phyloP scores from a whole-genome alignment of 1,140 invertebrate species.

The Conus betulinus region DNA sequence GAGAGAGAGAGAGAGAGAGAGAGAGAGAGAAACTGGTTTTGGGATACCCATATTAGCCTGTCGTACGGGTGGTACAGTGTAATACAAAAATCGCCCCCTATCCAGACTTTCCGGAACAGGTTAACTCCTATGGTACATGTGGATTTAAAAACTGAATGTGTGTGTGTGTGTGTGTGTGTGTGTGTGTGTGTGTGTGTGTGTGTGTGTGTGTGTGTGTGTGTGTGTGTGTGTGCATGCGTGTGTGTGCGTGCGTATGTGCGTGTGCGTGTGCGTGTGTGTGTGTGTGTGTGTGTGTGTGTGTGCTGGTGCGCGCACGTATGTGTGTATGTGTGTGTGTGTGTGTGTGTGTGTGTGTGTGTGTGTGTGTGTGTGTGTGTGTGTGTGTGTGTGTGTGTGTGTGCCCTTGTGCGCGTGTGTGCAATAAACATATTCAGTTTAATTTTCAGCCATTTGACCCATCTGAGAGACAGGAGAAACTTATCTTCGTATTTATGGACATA shows the following conservation, averaged over 20 bases:
- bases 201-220: too few species aligned
- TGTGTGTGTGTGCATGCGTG: too few species aligned
- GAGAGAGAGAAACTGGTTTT: too few species aligned
- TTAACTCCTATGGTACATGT: not conserved
- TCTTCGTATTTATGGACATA: too few species aligned
- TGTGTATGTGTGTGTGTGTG: not conserved
- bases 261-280: not conserved
- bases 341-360: slow-evolving; percentile 3
- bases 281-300: not conserved
- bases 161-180: not conserved
- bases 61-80: not conserved
- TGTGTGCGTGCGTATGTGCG: not conserved
- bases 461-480: too few species aligned
- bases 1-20: too few species aligned
- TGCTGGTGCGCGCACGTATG: too few species aligned
- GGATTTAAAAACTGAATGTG: not conserved
- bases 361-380: not conserved
- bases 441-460: too few species aligned
- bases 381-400: too few species aligned
- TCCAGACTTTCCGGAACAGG: not conserved
- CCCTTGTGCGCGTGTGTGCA: too few species aligned
- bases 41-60: not conserved
- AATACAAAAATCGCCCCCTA: not conserved
- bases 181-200: slow-evolving; percentile 8
- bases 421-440: not conserved